phyloP scores from a whole-genome alignment of 1,140 invertebrate species.

The Acromyrmex charruanus region DNA sequence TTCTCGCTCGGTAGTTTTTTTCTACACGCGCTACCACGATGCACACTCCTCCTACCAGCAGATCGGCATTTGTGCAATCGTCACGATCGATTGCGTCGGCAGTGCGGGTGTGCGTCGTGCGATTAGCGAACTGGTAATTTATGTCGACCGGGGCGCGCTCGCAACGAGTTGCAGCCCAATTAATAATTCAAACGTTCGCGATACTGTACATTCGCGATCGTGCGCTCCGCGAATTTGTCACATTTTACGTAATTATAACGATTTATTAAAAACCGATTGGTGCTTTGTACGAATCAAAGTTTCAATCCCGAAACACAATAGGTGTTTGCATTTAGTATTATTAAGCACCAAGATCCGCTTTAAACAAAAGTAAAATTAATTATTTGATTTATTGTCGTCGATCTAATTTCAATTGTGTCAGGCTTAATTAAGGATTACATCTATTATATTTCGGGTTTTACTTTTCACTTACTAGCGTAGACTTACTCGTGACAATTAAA shows the following conservation, averaged over 20 bases:
- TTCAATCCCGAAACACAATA: not conserved
- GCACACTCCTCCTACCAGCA: conserved; percentile 25
- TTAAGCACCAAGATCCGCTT: no score
- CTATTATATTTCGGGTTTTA: no score
- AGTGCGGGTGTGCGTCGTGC: conserved; percentile 48
- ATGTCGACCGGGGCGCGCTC: conserved; percentile 27
- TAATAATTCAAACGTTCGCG: conserved; percentile 51
- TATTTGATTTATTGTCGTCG: no score
- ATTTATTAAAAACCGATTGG: not conserved
- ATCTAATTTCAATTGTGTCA: no score
- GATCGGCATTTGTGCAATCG: conserved; percentile 39
- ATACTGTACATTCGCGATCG: not conserved
- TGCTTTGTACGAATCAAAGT: not conserved
- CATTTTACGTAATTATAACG: conserved; percentile 22
- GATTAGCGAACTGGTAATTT: conserved; percentile 58
- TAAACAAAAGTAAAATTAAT: no score
- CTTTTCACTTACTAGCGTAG: conserved; percentile 6
- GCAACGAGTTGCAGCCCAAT: conserved; percentile 30
- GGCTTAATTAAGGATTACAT: no score
- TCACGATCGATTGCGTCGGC: conserved; percentile 49
- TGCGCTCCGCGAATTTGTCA: not conserved
- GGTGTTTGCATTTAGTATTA: no score
- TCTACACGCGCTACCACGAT: not conserved
- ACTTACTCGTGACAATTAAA: conserved; percentile 59
- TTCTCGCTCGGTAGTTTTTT: not conserved